Base-by-base conservation (phyloP, 2,888 invertebrate genomes). In the Listrodromus nycthemerus region DNA sequence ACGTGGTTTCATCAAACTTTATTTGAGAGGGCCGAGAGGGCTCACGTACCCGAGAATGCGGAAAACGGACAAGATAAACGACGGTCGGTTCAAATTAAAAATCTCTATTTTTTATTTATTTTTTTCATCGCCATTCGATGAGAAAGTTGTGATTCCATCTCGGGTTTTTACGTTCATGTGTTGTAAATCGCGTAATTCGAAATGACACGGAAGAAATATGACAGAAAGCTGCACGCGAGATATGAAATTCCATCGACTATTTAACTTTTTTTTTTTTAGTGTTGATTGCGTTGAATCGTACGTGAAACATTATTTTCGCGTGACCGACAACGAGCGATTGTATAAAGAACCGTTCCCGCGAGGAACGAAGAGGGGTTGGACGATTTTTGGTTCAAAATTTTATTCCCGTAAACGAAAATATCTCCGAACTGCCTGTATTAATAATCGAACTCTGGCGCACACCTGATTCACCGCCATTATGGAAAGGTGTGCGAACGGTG, bases 1-100 rank as follows among this genome's bases (percentile, higher is more conserved):
- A 90, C 89, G 87, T 79, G 85, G 84, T 88, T 87, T 87, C 84
- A 85, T 83, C 86, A 85, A 89, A 89, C 88, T 87, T 88, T 84
- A 41, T 41, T 87, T 85, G 80, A 80, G 81, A 82, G 75, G 81
- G 74, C 77, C 55, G 83, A 86, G 83, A 84, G 82, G 33, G 21
- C 58, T 16, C 65, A 75, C 37, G 37, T 74, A 21, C 13, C 10
- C 19, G 13, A 30, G 2, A 50, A 33, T 50, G 48, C 27, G 16
- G 50, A 50, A 19, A 50, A 50, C 16, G 3, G 37, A 5, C 33
- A 7, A 37, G n/a, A 37, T 16, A 33, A 24, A 30, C 58, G 61
- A 21, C 48, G n/a, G 45, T 61, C 61, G 21, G 61, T 41, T 73
- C 61, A n/a, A 33, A 16, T 58, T 16, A 52, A 50, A 37, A n/a